Evolutionary conservation across 2,113 vertebrate species (phyloP).

Genomic region (Agapornis roseicollis): DNA sequence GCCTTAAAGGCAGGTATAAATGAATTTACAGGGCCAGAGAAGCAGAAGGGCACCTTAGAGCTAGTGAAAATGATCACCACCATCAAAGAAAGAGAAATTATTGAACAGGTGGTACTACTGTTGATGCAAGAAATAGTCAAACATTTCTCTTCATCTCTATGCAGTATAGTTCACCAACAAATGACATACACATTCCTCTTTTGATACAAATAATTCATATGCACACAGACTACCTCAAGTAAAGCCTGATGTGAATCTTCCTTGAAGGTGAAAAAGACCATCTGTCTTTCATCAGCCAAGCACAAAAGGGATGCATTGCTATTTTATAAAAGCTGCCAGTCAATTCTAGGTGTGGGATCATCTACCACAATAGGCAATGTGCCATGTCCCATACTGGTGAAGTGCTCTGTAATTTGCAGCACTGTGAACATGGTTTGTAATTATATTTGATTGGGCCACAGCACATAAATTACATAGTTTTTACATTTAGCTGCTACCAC

Average conservation of each 20-base stretch:
- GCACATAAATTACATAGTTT: not conserved
- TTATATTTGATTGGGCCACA: not conserved
- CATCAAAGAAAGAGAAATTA: not conserved
- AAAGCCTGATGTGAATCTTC: not conserved
- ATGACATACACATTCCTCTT: not conserved
- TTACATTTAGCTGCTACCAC: not conserved
- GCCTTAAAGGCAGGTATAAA: not conserved
- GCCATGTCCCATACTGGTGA: not conserved
- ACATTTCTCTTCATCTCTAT: not conserved
- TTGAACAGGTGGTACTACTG: accelerated
- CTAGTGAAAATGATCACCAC: not conserved
- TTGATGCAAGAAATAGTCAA: not conserved
- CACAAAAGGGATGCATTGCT: not conserved
- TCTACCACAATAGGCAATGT: not conserved
- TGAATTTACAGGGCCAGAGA: not conserved
- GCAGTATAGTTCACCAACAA: not conserved
- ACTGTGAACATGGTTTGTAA: not conserved
- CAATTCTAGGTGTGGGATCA: constrained; percentile 10
- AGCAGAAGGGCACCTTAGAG: not conserved
- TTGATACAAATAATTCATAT: constrained; percentile 7
- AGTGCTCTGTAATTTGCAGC: not conserved
- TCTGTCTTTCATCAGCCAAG: not conserved
- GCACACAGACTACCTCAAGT: not conserved
- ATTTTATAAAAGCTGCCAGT: not conserved
- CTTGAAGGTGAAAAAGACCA: constrained; percentile 28